Conservation (phyloP, 1,140 invertebrate genomes). For the Wiebesia pumilae region DNA sequence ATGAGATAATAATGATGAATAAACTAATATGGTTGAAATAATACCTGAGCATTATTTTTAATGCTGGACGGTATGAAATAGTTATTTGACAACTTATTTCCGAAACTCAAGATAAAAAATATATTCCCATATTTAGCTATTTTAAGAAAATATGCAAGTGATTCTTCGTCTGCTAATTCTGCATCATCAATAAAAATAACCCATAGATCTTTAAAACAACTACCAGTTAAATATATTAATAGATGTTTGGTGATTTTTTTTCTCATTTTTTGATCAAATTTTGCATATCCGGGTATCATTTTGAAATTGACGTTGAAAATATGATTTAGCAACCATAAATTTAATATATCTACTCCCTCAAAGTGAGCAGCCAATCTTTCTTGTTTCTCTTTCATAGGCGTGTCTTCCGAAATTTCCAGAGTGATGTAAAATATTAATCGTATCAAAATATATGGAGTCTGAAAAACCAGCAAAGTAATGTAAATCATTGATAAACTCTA, state of each 20-base stretch:
- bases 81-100: slow-evolving; percentile 57
- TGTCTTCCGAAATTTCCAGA: slow-evolving; percentile 66
- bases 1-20: not conserved
- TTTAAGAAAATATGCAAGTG: slow-evolving; percentile 72
- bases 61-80: slow-evolving; percentile 57
- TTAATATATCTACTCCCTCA: slow-evolving; percentile 62
- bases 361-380: slow-evolving; percentile 68
- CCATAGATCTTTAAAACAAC: slow-evolving; percentile 71
- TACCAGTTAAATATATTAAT: slow-evolving; percentile 60
- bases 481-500: too few species aligned
- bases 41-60: slow-evolving; percentile 61
- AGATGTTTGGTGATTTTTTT: slow-evolving; percentile 68
- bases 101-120: slow-evolving; percentile 65
- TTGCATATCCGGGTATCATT: slow-evolving; percentile 50
- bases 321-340: slow-evolving; percentile 74
- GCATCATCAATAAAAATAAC: slow-evolving; percentile 76
- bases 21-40: not conserved
- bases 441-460: slow-evolving; percentile 71
- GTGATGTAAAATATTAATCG: slow-evolving; percentile 71
- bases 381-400: slow-evolving; percentile 68
- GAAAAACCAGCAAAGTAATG: slow-evolving; percentile 46
- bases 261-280: slow-evolving; percentile 45
- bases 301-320: slow-evolving; percentile 76
- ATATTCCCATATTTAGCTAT: slow-evolving; percentile 64
- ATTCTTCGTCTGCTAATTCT: slow-evolving; percentile 76